These are phyloP conservation scores for Tangara arthus DNA, from an alignment of 2,797 vertebrate species.

Conservation along the genomic window DNA sequence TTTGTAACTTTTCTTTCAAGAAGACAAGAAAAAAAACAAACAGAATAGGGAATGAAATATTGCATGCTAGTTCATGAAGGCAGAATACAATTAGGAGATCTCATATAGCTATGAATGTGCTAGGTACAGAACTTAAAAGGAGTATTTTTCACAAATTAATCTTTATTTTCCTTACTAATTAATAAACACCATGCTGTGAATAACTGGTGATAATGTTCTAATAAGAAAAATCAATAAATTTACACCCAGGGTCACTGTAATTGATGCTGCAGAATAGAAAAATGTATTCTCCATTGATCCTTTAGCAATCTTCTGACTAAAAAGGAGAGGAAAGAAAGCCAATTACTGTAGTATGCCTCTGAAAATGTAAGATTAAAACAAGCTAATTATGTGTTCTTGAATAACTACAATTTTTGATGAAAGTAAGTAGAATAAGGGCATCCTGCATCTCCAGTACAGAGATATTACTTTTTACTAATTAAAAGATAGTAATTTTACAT, in stretches of 20 bases:
- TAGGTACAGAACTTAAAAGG: constrained; percentile 65
- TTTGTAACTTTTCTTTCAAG: not conserved
- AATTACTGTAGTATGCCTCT: constrained; percentile 76
- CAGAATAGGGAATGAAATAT: not conserved
- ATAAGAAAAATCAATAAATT: constrained; percentile 81
- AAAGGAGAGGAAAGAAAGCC: constrained; percentile 74
- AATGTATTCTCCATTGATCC: constrained; percentile 75
- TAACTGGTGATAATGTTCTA: constrained; percentile 75
- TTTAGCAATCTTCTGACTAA: constrained; percentile 72
- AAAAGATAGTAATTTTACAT: constrained; percentile 48
- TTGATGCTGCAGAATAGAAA: constrained; percentile 72
- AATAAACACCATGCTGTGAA: constrained; percentile 75
- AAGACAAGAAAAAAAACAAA: not conserved
- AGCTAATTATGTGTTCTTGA: constrained; percentile 75
- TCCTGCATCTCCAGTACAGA: constrained; percentile 36
- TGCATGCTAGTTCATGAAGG: not conserved
- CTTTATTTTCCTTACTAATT: constrained; percentile 75
- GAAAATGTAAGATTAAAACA: constrained; percentile 80
- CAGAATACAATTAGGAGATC: constrained; percentile 27
- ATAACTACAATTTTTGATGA: constrained; percentile 75
- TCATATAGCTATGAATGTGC: constrained; percentile 18
- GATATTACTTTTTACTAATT: constrained; percentile 66
- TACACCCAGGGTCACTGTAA: constrained; percentile 73
- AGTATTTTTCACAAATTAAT: constrained; percentile 64
- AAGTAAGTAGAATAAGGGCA: constrained; percentile 67